Evolutionary conservation across 1,140 invertebrate genomes (phyloP).

Genomic region (Drosophila bocqueti): DNA sequence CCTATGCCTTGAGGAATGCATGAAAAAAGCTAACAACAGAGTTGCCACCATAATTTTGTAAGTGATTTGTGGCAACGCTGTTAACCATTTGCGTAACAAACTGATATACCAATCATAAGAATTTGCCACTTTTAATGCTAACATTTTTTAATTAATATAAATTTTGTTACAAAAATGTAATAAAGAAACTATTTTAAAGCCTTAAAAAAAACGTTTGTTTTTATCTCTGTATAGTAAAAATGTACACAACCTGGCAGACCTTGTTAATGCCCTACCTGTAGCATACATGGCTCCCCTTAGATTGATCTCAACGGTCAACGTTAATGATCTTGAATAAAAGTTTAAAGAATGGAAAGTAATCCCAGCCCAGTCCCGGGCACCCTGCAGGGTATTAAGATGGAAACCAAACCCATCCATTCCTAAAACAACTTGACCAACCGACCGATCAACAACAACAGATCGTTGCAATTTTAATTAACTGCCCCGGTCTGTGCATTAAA

Average conservation of each 20-base stretch:
- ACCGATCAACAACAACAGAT: constrained; percentile 42
- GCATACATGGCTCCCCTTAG: neutral
- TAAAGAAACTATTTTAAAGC: too few relatives aligned
- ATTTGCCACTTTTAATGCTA: neutral
- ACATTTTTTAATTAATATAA: neutral
- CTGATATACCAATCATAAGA: neutral
- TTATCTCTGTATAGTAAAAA: neutral
- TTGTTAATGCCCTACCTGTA: constrained; percentile 1
- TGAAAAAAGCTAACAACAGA: neutral
- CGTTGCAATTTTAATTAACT: constrained; percentile 83
- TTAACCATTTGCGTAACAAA: neutral
- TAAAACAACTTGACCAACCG: constrained; percentile 38
- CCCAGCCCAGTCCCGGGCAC: neutral
- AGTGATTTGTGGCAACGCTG: neutral
- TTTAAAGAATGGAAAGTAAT: neutral
- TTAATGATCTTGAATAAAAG: constrained; percentile 19
- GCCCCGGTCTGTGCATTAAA: constrained; percentile 80
- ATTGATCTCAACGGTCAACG: constrained; percentile 10
- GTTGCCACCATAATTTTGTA: neutral
- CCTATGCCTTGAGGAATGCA: neutral
- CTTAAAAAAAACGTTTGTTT: too few relatives aligned
- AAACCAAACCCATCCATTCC: constrained; percentile 1
- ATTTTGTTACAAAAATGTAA: neutral
- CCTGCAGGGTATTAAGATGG: constrained; percentile 35
- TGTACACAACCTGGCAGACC: constrained; percentile 6